These are phyloP conservation scores for Lutjanus campechanus DNA, from an alignment of 2,797 vertebrate genomes.

Conservation along the genomic window DNA sequence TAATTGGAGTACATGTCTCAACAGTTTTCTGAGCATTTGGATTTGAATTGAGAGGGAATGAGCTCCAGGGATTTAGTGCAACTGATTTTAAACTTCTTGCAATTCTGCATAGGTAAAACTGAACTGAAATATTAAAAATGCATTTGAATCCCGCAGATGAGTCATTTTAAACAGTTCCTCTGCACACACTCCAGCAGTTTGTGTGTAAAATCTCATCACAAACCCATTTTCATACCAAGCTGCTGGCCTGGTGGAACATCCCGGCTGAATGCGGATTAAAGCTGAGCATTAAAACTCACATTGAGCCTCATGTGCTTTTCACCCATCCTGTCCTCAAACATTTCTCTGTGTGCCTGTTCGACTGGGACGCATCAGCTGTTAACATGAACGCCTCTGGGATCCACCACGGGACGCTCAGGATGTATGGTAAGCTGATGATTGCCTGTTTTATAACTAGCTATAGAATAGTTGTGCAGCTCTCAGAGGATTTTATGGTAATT, in stretches of 20 bases:
- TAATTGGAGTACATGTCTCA: neutral
- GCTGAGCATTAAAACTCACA: conserved; percentile 77
- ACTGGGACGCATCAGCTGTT: conserved; percentile 1
- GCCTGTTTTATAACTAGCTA: neutral
- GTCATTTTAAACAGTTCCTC: conserved; percentile 12
- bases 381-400: conserved; percentile 72
- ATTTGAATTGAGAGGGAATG: conserved; percentile 16
- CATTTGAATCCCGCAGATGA: neutral
- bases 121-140: conserved; percentile 36
- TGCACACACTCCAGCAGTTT: conserved; percentile 22
- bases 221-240: conserved; percentile 49
- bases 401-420: conserved; percentile 71
- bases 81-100: neutral
- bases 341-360: conserved; percentile 17
- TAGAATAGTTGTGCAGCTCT: neutral
- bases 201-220: conserved; percentile 41
- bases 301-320: conserved; percentile 72
- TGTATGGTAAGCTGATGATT: conserved; percentile 70
- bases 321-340: conserved; percentile 36
- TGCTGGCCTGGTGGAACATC: conserved; percentile 51
- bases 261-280: conserved; percentile 76
- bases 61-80: neutral
- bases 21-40: conserved; percentile 3
- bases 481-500: neutral
- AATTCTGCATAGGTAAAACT: conserved; percentile 31